These are phyloP conservation scores for Caradrina kadenii DNA, from an alignment of 2,888 invertebrate species.

Conservation along the genomic window DNA sequence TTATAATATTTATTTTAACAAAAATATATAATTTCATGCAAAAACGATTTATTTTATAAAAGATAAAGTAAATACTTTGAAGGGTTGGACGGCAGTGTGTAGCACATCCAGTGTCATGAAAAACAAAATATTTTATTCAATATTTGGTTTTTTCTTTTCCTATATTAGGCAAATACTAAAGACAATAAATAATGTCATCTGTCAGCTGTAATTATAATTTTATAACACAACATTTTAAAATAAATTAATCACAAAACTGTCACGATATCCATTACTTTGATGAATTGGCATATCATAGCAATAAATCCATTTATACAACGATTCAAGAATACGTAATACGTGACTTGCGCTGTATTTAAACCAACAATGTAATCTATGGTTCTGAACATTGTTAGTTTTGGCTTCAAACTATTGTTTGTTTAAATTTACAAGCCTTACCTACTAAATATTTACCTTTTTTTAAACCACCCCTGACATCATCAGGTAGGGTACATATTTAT, in stretches of 20 bases:
- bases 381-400: slow-evolving; percentile 28
- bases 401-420: background rate
- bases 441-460: background rate
- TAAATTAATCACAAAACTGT: slow-evolving; percentile 6
- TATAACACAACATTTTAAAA: background rate
- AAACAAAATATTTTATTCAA: no score
- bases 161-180: background rate
- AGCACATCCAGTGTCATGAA: no score
- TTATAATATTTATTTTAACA: no score
- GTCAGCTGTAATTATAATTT: background rate
- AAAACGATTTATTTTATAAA: no score
- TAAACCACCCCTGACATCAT: background rate
- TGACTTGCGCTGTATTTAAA: slow-evolving; percentile 29
- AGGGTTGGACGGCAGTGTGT: no score
- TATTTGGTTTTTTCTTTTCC: no score
- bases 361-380: slow-evolving; percentile 36
- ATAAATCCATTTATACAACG: slow-evolving; percentile 8
- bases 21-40: no score
- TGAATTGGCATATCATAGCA: background rate
- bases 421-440: no score
- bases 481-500: background rate
- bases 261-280: slow-evolving; percentile 2
- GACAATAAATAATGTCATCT: background rate
- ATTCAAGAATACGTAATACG: slow-evolving; percentile 28
- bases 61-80: no score